Evolutionary conservation across 2,797 vertebrate genomes (phyloP), one percentile per base, ranked within the genome.

Genomic region (Aeoliscus strigatus): DNA sequence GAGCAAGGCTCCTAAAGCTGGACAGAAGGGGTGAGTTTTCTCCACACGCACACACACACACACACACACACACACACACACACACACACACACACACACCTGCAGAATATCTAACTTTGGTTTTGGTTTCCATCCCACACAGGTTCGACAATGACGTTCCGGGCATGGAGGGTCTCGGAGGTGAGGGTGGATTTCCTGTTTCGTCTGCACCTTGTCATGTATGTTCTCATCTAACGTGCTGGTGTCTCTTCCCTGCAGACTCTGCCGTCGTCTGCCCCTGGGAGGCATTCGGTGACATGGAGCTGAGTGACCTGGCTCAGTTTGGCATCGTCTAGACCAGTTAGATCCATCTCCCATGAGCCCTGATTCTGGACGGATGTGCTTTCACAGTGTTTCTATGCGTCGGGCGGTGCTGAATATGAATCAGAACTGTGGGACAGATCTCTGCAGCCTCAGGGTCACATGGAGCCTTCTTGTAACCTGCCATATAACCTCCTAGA

Each of bases 131-230:
- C 6, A n/a, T n/a, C n/a, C n/a, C n/a, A n/a, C n/a, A n/a, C 74
- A 97, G 94, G 38, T 96, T 98, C 65, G 95, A 95, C 52, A 94
- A 98, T 66, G 96, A 98, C 41, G 97, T 98, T 49, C 95, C 95
- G 2, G 94, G 94, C 70, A 98, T 98, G 96, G 94, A 97, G 69
- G 95, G 95, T 3, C 88, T 98, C 5, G 96, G 90, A 71, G 91
- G n/a, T n/a, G n/a, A n/a, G n/a, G n/a, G n/a, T n/a, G n/a, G n/a
- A n/a, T n/a, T n/a, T n/a, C n/a, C n/a, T n/a, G n/a, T n/a, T n/a
- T n/a, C n/a, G n/a, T n/a, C n/a, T n/a, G n/a, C n/a, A n/a, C n/a
- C n/a, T n/a, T n/a, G n/a, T n/a, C n/a, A n/a, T n/a, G n/a, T n/a
- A n/a, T n/a, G n/a, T n/a, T n/a, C n/a, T n/a, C n/a, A n/a, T n/a